Evolutionary conservation across 2,888 invertebrate species (phyloP).

Genomic region (Corythucha ciliata): DNA sequence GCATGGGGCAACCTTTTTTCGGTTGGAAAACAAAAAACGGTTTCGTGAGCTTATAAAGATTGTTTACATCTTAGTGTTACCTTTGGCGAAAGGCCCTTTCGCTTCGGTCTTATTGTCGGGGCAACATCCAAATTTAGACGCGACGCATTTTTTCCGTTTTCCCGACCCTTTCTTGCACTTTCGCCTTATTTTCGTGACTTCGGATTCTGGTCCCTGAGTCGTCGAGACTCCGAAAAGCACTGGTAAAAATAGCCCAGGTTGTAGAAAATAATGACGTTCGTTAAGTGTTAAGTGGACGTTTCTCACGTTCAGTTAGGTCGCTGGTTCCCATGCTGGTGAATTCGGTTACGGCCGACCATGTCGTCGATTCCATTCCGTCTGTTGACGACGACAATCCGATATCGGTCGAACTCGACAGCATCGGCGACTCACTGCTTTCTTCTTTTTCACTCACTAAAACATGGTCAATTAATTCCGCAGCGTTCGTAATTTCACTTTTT

Average conservation of each 20-base stretch:
- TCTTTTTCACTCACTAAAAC: too few relatives aligned
- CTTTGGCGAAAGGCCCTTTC: conserved; percentile 70
- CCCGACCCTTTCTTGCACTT: conserved; percentile 53
- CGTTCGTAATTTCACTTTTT: too few relatives aligned
- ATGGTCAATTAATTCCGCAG: too few relatives aligned
- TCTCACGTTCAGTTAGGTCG: conserved; percentile 5
- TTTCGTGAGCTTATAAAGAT: neutral
- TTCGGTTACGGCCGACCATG: too few relatives aligned
- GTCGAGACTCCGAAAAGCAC: conserved; percentile 46
- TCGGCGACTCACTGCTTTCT: too few relatives aligned
- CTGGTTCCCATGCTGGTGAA: conserved; percentile 10
- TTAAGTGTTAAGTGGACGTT: neutral
- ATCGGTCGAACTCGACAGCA: too few relatives aligned
- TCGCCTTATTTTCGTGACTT: conserved; percentile 43
- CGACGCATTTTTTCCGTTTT: conserved; percentile 49
- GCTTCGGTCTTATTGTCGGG: conserved; percentile 68
- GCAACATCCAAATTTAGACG: conserved; percentile 71
- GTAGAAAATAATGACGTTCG: too few relatives aligned
- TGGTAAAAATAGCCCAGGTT: conserved; percentile 16
- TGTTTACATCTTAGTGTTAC: too few relatives aligned
- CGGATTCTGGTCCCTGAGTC: too few relatives aligned
- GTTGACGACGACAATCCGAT: too few relatives aligned
- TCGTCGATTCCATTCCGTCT: too few relatives aligned
- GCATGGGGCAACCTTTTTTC: conserved; percentile 61
- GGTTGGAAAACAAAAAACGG: neutral